Evolutionary conservation across 2,797 vertebrate genomes (phyloP), one percentile per base, ranked within the genome.

Genomic region (Onychomys torridus): DNA sequence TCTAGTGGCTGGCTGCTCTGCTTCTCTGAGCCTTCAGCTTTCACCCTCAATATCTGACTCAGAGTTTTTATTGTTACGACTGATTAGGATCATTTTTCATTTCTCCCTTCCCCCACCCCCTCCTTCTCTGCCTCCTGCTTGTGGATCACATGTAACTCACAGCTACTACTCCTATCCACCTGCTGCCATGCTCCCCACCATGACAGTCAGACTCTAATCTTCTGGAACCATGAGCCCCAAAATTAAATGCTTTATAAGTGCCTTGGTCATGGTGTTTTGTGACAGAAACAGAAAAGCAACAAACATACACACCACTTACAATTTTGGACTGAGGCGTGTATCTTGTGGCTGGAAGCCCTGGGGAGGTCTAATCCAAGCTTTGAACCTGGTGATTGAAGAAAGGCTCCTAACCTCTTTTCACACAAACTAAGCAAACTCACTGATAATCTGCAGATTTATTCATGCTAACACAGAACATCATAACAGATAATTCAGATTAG

Each of bases 401-500:
- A 40, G 46, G 7, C 5, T 52, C 32, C 46, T 83, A 93, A 86
- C 37, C 4, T 89, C 29, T 79, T 76, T 49, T 85, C 78, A 78
- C 73, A 61, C 14, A 92, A 90, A 93, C 34, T 57, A 79, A 79
- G 52, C 34, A 89, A 95, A 14, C n/a, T 67, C 77, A 49, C 32
- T 61, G n/a, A 59, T 29, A 40, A 6, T 73, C 11, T 91, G 43
- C 4, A 89, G 49, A 78, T 83, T 63, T 78, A 75, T 43, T 25
- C 52, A 40, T 9, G 43, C 34, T n/a, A 90, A 90, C 40, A 69
- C 34, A 52, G 43, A 84, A 40, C 14, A 76, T 5, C 37, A 32
- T 43, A 73, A 90, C 14, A 85, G 21, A 43, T 25, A 84, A 90
- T 84, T 59, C 37, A 95, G 59, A 91, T 11, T 92, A 92, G 88